phyloP scores from a whole-genome alignment of 2,888 invertebrate genomes.

The Geotrupes spiniger region DNA sequence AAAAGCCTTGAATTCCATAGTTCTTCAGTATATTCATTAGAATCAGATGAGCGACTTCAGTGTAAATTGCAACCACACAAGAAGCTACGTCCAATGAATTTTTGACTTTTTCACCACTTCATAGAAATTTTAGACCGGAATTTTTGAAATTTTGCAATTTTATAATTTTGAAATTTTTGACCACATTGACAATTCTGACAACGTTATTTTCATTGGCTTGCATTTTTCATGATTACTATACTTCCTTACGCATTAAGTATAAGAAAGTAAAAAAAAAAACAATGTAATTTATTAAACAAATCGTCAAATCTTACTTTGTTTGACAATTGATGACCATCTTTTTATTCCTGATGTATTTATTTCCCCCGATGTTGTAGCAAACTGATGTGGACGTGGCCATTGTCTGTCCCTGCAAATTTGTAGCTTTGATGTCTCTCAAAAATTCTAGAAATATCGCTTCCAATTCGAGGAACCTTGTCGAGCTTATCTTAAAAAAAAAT shows the following conservation, averaged over 20 bases:
- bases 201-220: background rate
- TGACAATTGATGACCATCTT: constrained; percentile 20
- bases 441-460: constrained; percentile 20
- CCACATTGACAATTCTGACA: too few relatives aligned
- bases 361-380: constrained; percentile 25
- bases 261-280: background rate
- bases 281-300: background rate
- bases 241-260: too few relatives aligned
- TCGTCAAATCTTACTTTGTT: constrained; percentile 14
- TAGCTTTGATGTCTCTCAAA: constrained; percentile 25
- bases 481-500: constrained; percentile 23
- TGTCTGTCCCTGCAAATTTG: constrained; percentile 17
- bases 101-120: too few relatives aligned
- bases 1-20: too few relatives aligned
- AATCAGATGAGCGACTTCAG: too few relatives aligned
- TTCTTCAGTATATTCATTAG: too few relatives aligned
- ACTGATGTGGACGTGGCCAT: constrained; percentile 24
- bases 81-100: too few relatives aligned
- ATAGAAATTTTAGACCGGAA: too few relatives aligned
- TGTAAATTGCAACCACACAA: too few relatives aligned
- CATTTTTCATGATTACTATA: too few relatives aligned
- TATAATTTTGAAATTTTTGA: too few relatives aligned
- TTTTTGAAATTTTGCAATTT: too few relatives aligned
- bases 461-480: constrained; percentile 12
- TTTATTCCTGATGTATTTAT: constrained; percentile 26